Percentiles rank a stretch among this genome's conserved stretches.
Evolutionary conservation across 2,113 vertebrate genomes (phyloP).

Genomic region (Falco punctatus): DNA sequence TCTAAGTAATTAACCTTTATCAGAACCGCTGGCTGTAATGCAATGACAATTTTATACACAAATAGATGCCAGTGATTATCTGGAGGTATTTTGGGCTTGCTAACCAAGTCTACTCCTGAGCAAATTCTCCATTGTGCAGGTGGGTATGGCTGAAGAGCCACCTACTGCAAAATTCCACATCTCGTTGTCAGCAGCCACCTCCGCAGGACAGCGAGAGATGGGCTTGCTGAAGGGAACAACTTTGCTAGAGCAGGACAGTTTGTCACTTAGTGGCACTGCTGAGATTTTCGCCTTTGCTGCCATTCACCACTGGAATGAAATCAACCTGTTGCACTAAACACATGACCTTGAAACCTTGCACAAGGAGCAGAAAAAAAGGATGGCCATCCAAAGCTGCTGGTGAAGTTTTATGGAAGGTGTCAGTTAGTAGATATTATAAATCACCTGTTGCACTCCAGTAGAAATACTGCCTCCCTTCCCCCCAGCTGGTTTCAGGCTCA

Average conservation of each 20-base stretch:
- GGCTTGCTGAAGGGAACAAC: background rate
- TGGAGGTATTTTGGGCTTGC: background rate
- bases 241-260: background rate
- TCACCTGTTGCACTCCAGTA: background rate
- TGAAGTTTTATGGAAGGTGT: background rate
- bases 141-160: background rate
- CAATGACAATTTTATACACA: slow-evolving; percentile 6
- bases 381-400: background rate
- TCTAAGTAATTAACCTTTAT: slow-evolving; percentile 74
- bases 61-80: background rate
- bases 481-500: background rate
- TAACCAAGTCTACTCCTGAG: background rate
- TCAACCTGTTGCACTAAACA: background rate
- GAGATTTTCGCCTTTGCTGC: background rate
- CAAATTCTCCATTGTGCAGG: background rate
- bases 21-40: slow-evolving; percentile 23
- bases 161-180: background rate
- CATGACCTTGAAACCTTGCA: background rate
- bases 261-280: background rate
- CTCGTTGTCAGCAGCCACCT: background rate
- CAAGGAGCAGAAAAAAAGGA: background rate
- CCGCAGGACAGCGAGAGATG: background rate
- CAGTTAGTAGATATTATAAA: background rate
- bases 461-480: background rate
- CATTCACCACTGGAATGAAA: background rate